Conservation (phyloP, 1,140 invertebrate genomes). For the Metopolophium dirhodum region DNA sequence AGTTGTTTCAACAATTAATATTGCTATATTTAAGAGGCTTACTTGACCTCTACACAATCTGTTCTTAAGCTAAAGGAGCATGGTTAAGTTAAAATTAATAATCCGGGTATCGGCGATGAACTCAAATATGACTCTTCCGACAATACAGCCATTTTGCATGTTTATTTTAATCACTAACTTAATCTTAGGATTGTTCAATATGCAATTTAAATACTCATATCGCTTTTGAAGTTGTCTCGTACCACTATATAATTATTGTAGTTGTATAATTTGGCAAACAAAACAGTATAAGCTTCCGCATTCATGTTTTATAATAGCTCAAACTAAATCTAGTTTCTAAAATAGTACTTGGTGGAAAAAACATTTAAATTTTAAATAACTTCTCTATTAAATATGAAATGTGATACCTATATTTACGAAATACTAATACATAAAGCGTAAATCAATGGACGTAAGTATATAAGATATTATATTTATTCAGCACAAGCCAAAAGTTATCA, state of each 20-base stretch:
- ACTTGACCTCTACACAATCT: not conserved
- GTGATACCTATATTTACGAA: no score
- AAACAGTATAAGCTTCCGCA: not conserved
- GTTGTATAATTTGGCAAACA: not conserved
- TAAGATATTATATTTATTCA: no score
- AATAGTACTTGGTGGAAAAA: no score
- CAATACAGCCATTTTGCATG: not conserved
- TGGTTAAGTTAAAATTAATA: not conserved
- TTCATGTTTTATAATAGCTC: not conserved
- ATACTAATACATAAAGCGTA: no score
- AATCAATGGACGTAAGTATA: no score
- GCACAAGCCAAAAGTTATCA: no score
- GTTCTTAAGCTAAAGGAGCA: not conserved
- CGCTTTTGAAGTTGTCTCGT: not conserved
- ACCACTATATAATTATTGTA: not conserved
- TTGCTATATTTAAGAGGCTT: not conserved
- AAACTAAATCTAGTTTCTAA: not conserved
- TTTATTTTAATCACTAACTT: conserved; percentile 11
- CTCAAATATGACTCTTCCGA: not conserved
- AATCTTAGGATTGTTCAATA: not conserved
- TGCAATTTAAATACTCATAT: not conserved
- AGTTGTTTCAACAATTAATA: not conserved
- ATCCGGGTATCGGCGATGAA: not conserved
- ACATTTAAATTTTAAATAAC: no score
- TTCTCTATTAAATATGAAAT: no score